phyloP scores from a whole-genome alignment of 1,140 invertebrate species.

The fruit fly (Drosophila melanogaster) region DNA sequence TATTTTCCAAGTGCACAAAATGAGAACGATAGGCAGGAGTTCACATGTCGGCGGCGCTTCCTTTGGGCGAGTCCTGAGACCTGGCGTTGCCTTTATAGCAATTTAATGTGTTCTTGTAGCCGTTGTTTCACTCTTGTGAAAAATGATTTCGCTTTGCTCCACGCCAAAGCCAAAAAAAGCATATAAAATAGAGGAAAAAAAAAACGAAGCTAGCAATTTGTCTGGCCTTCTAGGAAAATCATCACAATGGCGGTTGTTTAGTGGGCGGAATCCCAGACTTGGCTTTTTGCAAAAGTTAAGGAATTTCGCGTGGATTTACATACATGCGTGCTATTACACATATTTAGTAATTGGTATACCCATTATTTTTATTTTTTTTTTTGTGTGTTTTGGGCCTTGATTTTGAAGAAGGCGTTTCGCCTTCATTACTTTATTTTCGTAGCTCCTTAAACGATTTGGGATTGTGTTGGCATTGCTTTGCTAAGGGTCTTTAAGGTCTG shows the following conservation, averaged over 20 bases:
- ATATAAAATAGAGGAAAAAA: conserved; percentile 21
- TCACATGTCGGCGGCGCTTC: conserved; percentile 47
- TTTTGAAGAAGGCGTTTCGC: conserved; percentile 1
- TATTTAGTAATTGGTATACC: conserved; percentile 32
- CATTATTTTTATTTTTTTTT: conserved; percentile 24
- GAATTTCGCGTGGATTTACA: conserved; percentile 37
- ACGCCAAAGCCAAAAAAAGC: conserved; percentile 15
- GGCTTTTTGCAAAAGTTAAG: conserved; percentile 8
- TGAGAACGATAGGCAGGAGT: conserved; percentile 5
- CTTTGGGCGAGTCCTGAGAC: conserved; percentile 29
- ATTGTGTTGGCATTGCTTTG: background rate
- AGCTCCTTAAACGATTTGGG: background rate
- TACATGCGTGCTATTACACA: conserved; percentile 16
- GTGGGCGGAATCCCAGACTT: conserved; percentile 32
- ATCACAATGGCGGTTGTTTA: conserved; percentile 25
- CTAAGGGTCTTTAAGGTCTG: too few relatives aligned
- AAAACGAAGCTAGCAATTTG: conserved; percentile 55
- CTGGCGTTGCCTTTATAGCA: conserved; percentile 74
- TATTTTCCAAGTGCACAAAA: background rate
- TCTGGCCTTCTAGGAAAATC: conserved; percentile 54
- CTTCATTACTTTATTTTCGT: conserved; percentile 9
- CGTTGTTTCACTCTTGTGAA: conserved; percentile 53
- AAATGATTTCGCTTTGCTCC: conserved; percentile 62
- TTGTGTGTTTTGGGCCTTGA: conserved; percentile 1
- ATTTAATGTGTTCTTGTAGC: conserved; percentile 64